phyloP scores from a whole-genome alignment of 2,888 invertebrate genomes.

The Onthophagus sagittarius region DNA sequence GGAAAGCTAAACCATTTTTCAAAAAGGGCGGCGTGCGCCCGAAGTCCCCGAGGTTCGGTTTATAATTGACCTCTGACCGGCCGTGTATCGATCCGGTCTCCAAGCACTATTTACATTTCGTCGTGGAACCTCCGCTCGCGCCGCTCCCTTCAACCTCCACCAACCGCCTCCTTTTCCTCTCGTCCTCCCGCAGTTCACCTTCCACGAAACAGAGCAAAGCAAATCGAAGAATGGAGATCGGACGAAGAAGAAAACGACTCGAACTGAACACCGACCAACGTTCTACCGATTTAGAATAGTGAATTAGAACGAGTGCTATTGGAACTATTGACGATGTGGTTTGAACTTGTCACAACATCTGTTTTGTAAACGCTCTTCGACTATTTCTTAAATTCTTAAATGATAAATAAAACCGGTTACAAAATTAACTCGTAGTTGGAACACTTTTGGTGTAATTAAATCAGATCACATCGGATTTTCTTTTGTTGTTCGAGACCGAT shows the following conservation, averaged over 20 bases:
- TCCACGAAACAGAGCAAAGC: constrained; percentile 4
- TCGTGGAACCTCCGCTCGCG: background rate
- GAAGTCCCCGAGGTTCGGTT: constrained; percentile 4
- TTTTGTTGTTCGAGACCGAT: background rate
- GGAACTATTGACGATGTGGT: background rate
- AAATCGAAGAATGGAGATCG: constrained; percentile 8
- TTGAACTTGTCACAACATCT: background rate
- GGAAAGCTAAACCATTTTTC: background rate
- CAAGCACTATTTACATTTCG: constrained; percentile 10
- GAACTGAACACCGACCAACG: background rate
- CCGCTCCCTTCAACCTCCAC: background rate
- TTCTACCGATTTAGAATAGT: background rate
- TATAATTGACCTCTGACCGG: constrained; percentile 13
- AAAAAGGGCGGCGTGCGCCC: constrained; percentile 6
- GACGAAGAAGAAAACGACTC: background rate
- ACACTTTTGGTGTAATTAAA: constrained; percentile 6
- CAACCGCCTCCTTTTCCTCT: background rate
- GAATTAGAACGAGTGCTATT: background rate
- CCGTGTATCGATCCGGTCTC: constrained; percentile 5
- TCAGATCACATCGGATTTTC: background rate
- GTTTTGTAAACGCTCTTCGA: background rate
- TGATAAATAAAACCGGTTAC: background rate
- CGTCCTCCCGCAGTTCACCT: constrained; percentile 1
- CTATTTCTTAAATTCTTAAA: background rate
- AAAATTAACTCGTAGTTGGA: background rate